Percentiles rank a stretch among this genome's conserved stretches.
These are phyloP conservation scores for Coracias cyanogaster DNA, from an alignment of 2,797 vertebrate genomes.

Conservation along the genomic window DNA sequence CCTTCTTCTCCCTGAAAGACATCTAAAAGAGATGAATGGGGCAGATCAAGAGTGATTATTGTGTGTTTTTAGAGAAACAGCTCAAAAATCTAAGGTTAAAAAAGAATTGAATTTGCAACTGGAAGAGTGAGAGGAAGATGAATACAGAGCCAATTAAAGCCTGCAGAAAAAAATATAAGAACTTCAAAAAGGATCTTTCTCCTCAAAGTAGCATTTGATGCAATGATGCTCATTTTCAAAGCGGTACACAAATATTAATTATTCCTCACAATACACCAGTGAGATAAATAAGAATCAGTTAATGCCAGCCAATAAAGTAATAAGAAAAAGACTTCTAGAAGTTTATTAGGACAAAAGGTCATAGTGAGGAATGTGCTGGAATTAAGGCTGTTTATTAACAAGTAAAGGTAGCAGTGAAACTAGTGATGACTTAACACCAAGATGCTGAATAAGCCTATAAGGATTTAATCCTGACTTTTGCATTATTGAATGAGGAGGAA, in stretches of 20 bases:
- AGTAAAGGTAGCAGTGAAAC: background rate
- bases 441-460: no score
- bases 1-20: background rate
- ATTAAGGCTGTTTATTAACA: background rate
- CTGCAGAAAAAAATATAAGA: background rate
- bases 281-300: background rate
- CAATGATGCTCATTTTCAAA: background rate
- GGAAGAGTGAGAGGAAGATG: background rate
- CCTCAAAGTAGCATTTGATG: background rate
- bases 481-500: background rate
- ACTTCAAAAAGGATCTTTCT: constrained; percentile 16
- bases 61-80: background rate
- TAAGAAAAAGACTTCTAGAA: background rate
- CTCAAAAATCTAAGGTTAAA: background rate
- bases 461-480: background rate
- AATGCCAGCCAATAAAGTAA: background rate
- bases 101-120: background rate
- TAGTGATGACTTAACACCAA: background rate
- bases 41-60: background rate
- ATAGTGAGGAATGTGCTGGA: background rate
- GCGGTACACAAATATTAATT: constrained; percentile 12
- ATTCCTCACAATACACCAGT: background rate
- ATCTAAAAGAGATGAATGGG: background rate
- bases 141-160: background rate
- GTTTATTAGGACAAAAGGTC: background rate